Conservation (phyloP, 2,113 vertebrate genomes). For the Ailurus styani region DNA sequence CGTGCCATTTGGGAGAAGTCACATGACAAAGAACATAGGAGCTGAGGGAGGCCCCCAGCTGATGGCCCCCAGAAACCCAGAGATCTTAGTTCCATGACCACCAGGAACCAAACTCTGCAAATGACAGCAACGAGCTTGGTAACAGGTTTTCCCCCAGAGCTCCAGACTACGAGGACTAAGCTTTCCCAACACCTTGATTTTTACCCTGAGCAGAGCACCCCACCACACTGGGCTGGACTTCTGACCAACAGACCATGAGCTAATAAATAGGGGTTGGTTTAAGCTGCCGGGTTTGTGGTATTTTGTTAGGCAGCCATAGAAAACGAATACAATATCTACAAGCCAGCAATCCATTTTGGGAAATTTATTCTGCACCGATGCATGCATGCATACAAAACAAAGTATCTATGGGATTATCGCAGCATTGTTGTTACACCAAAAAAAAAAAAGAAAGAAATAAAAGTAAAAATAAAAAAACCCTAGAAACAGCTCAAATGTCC, state of each 20-base stretch:
- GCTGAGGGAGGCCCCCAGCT: background rate
- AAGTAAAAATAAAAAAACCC: background rate
- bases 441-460: no score
- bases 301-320: background rate
- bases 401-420: accelerated
- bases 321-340: background rate
- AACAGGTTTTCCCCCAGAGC: background rate
- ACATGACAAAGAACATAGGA: background rate
- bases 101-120: background rate
- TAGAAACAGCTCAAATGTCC: background rate
- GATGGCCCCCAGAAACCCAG: background rate
- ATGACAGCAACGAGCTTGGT: background rate
- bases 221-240: background rate
- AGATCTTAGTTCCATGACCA: background rate
- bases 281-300: background rate
- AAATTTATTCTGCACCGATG: background rate
- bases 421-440: background rate
- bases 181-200: background rate
- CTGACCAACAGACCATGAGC: background rate
- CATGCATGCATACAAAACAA: background rate
- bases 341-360: no score
- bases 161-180: background rate
- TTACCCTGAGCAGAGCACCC: background rate
- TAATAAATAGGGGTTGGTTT: background rate
- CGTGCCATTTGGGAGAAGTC: background rate